A percentile compares a stretch with the other conserved stretches of the same genome.
Evolutionary conservation across 2,888 invertebrate genomes (phyloP).

Genomic region (Platerodrilus igneus): DNA sequence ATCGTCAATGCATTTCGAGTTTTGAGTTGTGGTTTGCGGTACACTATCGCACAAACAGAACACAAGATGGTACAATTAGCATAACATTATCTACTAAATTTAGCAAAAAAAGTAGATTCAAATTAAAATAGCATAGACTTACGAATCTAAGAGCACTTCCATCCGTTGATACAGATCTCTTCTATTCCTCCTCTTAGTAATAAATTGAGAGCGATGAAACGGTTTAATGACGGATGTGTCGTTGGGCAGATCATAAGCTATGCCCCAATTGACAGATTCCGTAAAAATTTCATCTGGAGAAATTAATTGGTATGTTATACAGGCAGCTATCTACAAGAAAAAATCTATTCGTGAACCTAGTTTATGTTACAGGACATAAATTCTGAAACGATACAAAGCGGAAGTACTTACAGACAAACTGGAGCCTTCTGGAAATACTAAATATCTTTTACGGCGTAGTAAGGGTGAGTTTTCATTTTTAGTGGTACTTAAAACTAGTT

Average conservation of each 20-base stretch:
- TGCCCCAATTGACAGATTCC: conserved; percentile 67
- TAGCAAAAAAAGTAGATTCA: no score
- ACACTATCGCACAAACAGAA: no score
- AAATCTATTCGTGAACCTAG: no score
- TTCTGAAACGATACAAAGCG: conserved; percentile 15
- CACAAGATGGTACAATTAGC: no score
- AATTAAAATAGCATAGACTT: conserved; percentile 38
- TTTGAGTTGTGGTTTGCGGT: no score
- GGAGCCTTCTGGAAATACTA: conserved; percentile 67
- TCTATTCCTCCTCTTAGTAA: conserved; percentile 58
- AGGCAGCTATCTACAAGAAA: conserved; percentile 54
- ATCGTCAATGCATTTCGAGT: no score
- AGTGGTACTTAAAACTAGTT: conserved; percentile 18
- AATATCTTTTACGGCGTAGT: conserved; percentile 58
- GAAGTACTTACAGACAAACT: conserved; percentile 60
- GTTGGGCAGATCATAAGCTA: conserved; percentile 72
- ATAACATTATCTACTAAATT: no score
- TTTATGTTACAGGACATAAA: no score
- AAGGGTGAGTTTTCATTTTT: conserved; percentile 42
- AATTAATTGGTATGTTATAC: conserved; percentile 54
- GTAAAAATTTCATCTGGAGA: conserved; percentile 57
- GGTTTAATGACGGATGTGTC: conserved; percentile 45
- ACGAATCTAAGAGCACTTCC: conserved; percentile 67
- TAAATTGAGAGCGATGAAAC: conserved; percentile 41
- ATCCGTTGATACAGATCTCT: conserved; percentile 65